A percentile compares a stretch with the other conserved stretches of the same genome.
phyloP scores from a whole-genome alignment of 2,888 invertebrate genomes.

The Rhagium mordax region DNA sequence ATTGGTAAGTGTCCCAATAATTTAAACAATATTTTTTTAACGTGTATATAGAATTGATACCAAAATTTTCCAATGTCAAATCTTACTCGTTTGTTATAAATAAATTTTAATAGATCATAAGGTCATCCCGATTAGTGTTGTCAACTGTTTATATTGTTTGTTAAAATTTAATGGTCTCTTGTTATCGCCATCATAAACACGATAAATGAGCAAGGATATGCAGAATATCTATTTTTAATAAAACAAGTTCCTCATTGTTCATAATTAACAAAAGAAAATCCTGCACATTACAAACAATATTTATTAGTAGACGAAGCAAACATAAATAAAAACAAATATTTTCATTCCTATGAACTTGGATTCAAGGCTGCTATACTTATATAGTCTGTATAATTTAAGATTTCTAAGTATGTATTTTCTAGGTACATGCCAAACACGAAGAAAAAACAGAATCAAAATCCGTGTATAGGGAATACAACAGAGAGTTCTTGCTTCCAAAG shows the following conservation, averaged over 20 bases:
- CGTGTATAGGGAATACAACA: conserved; percentile 98
- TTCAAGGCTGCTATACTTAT: neutral
- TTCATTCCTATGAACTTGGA: neutral
- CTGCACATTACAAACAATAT: neutral
- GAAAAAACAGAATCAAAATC: conserved; percentile 97
- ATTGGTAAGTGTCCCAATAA: conserved; percentile 79
- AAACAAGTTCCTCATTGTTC: no score
- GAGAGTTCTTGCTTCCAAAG: conserved; percentile 96
- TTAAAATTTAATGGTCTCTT: neutral
- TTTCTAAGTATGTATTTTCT: conserved; percentile 61
- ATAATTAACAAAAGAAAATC: no score
- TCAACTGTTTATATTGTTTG: conserved; percentile 1
- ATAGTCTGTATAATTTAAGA: neutral
- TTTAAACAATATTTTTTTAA: no score
- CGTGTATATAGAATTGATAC: no score
- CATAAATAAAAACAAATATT: neutral
- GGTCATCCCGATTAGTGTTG: neutral
- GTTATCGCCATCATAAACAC: neutral
- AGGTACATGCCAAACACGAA: conserved; percentile 99
- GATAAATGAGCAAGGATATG: neutral
- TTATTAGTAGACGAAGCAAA: neutral
- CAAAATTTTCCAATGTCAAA: neutral
- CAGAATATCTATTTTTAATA: no score
- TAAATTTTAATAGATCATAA: neutral
- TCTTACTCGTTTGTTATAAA: conserved; percentile 6